Evolutionary conservation across 2,888 invertebrate genomes (phyloP).

Genomic region (Bombylius major): DNA sequence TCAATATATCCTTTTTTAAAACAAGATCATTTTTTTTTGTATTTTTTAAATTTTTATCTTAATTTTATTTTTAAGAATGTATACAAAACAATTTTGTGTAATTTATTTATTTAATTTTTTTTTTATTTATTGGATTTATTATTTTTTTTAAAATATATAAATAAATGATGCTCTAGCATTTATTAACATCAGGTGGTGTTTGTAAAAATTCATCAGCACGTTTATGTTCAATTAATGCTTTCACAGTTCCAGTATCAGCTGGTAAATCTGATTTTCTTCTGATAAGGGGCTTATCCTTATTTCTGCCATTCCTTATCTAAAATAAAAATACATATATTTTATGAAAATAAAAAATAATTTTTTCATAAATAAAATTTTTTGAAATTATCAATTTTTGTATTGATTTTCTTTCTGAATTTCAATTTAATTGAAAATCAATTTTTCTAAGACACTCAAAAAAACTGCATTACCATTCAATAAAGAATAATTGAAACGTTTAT

Average conservation of each 20-base stretch:
- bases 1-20: no score
- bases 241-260: constrained; percentile 81
- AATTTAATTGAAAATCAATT: no score
- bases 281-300: constrained; percentile 74
- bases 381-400: neutral
- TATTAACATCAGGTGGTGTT: constrained; percentile 74
- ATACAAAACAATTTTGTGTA: no score
- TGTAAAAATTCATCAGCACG: constrained; percentile 82
- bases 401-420: neutral
- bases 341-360: constrained; percentile 11
- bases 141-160: no score
- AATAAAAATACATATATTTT: neutral
- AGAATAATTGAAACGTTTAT: no score
- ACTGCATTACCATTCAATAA: no score
- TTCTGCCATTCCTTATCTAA: constrained; percentile 50
- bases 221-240: constrained; percentile 84
- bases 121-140: no score
- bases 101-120: no score
- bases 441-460: no score
- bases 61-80: no score
- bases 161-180: constrained; percentile 49
- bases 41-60: no score
- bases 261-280: constrained; percentile 93
- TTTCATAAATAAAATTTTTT: neutral
- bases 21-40: no score